A percentile compares a stretch with the other conserved stretches of the same genome.
phyloP scores from a whole-genome alignment of 2,888 invertebrate genomes.

The Zelleria hepariella region DNA sequence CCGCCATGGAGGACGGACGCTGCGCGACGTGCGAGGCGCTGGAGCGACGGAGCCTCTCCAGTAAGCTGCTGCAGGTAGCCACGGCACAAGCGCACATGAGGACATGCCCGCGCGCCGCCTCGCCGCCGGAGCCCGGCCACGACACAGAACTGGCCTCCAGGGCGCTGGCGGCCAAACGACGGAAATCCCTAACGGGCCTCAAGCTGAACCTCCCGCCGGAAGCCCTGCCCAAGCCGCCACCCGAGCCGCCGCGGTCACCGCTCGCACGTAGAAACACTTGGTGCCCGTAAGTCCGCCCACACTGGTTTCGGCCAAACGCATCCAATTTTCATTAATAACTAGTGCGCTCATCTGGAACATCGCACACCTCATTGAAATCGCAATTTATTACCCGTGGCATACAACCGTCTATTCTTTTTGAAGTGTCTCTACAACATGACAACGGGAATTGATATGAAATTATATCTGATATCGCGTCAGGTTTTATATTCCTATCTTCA shows the following conservation, averaged over 20 bases:
- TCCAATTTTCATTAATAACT: not conserved
- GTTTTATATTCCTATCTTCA: too few species aligned
- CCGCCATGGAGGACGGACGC: slow-evolving; percentile 61
- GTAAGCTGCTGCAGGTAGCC: slow-evolving; percentile 62
- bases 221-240: slow-evolving; percentile 33
- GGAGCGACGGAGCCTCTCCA: slow-evolving; percentile 55
- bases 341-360: not conserved
- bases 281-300: slow-evolving; percentile 59
- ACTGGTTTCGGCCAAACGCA: not conserved
- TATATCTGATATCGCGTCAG: not conserved
- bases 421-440: not conserved
- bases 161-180: slow-evolving; percentile 60
- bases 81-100: slow-evolving; percentile 65
- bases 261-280: slow-evolving; percentile 65
- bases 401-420: too few species aligned
- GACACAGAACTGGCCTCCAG: slow-evolving; percentile 53
- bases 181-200: slow-evolving; percentile 60
- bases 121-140: slow-evolving; percentile 42
- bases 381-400: not conserved
- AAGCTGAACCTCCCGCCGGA: slow-evolving; percentile 52
- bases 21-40: slow-evolving; percentile 65
- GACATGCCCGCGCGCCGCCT: slow-evolving; percentile 47
- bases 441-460: not conserved
- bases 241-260: slow-evolving; percentile 39
- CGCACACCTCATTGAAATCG: not conserved